Evolutionary conservation across 2,888 invertebrate species (phyloP).

Genomic region (Trissolcus japonicus): DNA sequence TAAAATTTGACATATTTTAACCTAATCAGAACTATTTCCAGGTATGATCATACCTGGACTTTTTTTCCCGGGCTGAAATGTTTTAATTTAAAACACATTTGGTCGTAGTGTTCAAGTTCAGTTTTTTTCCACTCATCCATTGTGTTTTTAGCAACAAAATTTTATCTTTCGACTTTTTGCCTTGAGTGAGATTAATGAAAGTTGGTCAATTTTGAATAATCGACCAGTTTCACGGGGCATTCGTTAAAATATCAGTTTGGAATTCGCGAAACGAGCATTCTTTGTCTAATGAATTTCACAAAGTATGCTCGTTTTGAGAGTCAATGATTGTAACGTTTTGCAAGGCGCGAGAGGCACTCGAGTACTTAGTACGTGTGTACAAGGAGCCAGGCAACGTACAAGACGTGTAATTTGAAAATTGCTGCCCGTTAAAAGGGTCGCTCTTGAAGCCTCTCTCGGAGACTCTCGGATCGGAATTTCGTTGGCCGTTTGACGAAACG

Average conservation of each 20-base stretch:
- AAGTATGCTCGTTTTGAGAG: slow-evolving; percentile 5
- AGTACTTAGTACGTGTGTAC: slow-evolving; percentile 7
- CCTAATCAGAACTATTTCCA: too few relatives aligned
- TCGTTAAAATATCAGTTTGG: background rate
- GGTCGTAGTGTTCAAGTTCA: too few relatives aligned
- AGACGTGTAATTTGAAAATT: slow-evolving; percentile 47
- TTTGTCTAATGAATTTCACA: background rate
- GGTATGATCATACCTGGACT: too few relatives aligned
- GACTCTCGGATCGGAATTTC: slow-evolving; percentile 39
- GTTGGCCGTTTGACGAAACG: slow-evolving; percentile 47
- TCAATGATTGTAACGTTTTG: background rate
- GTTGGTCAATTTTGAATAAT: too few relatives aligned
- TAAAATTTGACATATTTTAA: too few relatives aligned
- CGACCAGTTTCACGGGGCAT: background rate
- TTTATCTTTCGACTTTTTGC: too few relatives aligned
- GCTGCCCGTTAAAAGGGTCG: slow-evolving; percentile 41
- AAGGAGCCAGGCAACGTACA: slow-evolving; percentile 19
- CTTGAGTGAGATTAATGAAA: too few relatives aligned
- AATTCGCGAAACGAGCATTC: slow-evolving; percentile 2
- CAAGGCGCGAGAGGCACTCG: background rate
- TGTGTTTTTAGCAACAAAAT: too few relatives aligned
- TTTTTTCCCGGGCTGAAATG: too few relatives aligned
- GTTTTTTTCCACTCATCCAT: too few relatives aligned
- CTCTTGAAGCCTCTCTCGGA: slow-evolving; percentile 31
- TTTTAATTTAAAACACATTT: too few relatives aligned